Percentiles rank a stretch among this genome's conserved stretches.
Evolutionary conservation across 2,113 vertebrate genomes (phyloP).

Genomic region (Saccopteryx leptura): DNA sequence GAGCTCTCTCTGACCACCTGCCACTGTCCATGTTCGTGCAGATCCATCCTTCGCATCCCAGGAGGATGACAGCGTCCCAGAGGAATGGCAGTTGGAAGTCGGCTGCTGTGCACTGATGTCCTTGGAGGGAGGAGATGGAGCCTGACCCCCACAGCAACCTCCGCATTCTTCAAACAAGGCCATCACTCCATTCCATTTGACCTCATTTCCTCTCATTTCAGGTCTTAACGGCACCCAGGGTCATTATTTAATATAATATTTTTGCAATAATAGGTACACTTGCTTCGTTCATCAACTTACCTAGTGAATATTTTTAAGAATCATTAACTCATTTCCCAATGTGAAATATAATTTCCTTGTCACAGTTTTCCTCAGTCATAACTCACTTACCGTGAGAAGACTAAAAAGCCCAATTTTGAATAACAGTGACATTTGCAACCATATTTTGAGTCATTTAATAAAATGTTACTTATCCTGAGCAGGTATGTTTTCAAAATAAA

Average conservation of each 20-base stretch:
- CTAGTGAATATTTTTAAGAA: not conserved
- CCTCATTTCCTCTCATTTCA: not conserved
- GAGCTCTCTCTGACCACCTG: fast-evolving
- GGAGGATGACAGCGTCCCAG: not conserved
- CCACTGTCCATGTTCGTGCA: not conserved
- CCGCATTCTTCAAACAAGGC: not conserved
- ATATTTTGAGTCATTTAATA: not conserved
- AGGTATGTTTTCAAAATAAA: not conserved
- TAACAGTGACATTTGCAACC: not conserved
- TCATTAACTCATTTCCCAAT: not conserved
- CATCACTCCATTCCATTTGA: fast-evolving
- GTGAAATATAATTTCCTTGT: not conserved
- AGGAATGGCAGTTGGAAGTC: not conserved
- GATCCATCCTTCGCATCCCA: fast-evolving
- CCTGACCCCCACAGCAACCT: fast-evolving
- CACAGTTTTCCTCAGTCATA: not conserved
- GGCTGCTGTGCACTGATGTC: not conserved
- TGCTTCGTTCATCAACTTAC: not conserved
- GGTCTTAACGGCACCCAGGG: not conserved
- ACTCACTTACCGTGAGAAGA: not conserved
- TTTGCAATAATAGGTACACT: not conserved
- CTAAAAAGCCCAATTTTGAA: not conserved
- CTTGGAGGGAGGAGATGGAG: fast-evolving
- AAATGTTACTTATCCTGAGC: not conserved
- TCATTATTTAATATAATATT: not conserved